phyloP scores from a whole-genome alignment of 2,113 vertebrate genomes.

The Platysternon megacephalum region DNA sequence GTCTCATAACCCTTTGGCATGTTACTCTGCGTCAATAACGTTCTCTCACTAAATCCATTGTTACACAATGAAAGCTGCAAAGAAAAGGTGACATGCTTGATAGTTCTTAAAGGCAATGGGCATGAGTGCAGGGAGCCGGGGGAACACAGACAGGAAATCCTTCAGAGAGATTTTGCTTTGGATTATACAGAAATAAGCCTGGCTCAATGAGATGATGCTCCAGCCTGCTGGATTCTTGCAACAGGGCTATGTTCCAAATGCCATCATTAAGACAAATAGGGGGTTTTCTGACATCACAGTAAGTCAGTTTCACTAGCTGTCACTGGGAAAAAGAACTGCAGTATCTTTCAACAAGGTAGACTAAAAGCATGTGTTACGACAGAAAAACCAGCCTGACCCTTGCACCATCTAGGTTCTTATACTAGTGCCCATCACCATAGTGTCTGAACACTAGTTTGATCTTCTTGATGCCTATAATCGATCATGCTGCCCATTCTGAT shows the following conservation, averaged over 20 bases:
- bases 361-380: background rate
- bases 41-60: background rate
- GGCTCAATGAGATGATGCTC: background rate
- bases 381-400: background rate
- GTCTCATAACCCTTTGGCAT: background rate
- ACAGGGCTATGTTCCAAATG: background rate
- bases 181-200: background rate
- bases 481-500: background rate
- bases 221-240: background rate
- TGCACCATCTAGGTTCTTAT: background rate
- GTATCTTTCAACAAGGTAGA: background rate
- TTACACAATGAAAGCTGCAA: background rate
- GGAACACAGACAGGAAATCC: background rate
- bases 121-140: background rate
- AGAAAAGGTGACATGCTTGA: background rate
- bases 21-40: background rate
- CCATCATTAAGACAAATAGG: accelerated
- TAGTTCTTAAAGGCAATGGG: background rate
- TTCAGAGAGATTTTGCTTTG: no score
- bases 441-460: background rate
- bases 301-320: background rate
- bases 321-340: background rate
- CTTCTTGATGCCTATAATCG: background rate
- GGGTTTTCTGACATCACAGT: background rate
- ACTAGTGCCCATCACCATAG: background rate